phyloP scores from a whole-genome alignment of 2,888 invertebrate genomes.

The Dicyrtoma fusca region DNA sequence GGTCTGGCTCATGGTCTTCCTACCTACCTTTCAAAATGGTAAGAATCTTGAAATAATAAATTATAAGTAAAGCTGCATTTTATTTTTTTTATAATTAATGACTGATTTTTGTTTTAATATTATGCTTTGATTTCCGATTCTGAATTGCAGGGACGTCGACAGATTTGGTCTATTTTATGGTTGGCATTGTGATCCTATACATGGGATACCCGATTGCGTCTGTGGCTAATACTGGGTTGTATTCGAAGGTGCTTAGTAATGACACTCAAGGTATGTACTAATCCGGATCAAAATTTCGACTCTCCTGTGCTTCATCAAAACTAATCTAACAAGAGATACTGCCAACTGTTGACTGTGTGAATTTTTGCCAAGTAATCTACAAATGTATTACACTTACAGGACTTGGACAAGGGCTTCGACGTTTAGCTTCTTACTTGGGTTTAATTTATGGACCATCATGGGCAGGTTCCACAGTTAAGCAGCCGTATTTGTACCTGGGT shows the following conservation, averaged over 20 bases:
- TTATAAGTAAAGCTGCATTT: neutral
- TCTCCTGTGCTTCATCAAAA: too few relatives aligned
- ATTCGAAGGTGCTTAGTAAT: conserved; percentile 54
- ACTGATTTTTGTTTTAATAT: too few relatives aligned
- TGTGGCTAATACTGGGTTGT: conserved; percentile 54
- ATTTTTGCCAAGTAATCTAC: neutral
- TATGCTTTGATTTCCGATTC: too few relatives aligned
- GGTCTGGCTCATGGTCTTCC: conserved; percentile 57
- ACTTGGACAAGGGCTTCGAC: conserved; percentile 49
- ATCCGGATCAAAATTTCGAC: too few relatives aligned
- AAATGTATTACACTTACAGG: conserved; percentile 35
- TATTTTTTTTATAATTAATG: too few relatives aligned
- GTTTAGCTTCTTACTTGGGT: conserved; percentile 54
- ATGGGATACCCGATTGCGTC: conserved; percentile 56
- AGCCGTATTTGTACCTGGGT: conserved; percentile 44
- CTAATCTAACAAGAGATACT: too few relatives aligned
- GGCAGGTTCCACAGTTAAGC: conserved; percentile 49
- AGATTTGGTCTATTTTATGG: conserved; percentile 51
- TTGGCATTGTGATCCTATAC: conserved; percentile 55
- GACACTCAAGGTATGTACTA: conserved; percentile 54
- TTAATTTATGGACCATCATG: conserved; percentile 56
- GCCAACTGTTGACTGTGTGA: too few relatives aligned
- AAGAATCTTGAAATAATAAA: neutral
- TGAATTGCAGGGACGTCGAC: conserved; percentile 26
- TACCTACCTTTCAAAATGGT: conserved; percentile 26